Percentiles rank a stretch among this genome's conserved stretches.
Conservation (phyloP, 1,140 invertebrate species). For the Batillaria attramentaria region DNA sequence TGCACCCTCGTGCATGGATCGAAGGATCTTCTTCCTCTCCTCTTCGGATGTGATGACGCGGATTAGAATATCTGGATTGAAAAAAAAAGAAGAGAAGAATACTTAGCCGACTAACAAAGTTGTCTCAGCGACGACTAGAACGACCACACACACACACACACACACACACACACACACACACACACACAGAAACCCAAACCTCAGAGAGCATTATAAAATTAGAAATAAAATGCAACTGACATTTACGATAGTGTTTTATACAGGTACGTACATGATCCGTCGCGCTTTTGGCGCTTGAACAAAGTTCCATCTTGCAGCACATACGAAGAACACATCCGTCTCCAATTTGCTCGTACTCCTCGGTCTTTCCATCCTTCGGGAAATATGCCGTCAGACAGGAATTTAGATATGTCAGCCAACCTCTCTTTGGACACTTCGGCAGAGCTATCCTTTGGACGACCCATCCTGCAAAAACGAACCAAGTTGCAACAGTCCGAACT, state of each 20-base stretch:
- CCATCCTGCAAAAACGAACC: too few relatives aligned
- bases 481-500: too few relatives aligned
- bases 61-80: background rate
- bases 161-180: background rate
- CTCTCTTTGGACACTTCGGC: slow-evolving; percentile 2
- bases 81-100: background rate
- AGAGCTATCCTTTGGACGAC: background rate
- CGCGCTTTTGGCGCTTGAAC: background rate
- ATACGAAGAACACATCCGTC: slow-evolving; percentile 15
- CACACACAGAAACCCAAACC: background rate
- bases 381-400: background rate
- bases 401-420: background rate
- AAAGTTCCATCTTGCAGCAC: slow-evolving; percentile 14
- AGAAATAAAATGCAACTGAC: slow-evolving; percentile 13
- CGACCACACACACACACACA: background rate
- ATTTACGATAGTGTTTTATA: slow-evolving; percentile 14
- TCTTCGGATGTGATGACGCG: background rate
- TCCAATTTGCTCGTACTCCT: slow-evolving; percentile 11
- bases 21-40: slow-evolving; percentile 5
- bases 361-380: slow-evolving; percentile 6
- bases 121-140: background rate
- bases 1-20: slow-evolving; percentile 8
- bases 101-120: slow-evolving; percentile 3
- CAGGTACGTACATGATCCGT: slow-evolving; percentile 14
- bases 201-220: slow-evolving; percentile 14